phyloP scores from a whole-genome alignment of 2,797 vertebrate species.

The Coregonus sp. region DNA sequence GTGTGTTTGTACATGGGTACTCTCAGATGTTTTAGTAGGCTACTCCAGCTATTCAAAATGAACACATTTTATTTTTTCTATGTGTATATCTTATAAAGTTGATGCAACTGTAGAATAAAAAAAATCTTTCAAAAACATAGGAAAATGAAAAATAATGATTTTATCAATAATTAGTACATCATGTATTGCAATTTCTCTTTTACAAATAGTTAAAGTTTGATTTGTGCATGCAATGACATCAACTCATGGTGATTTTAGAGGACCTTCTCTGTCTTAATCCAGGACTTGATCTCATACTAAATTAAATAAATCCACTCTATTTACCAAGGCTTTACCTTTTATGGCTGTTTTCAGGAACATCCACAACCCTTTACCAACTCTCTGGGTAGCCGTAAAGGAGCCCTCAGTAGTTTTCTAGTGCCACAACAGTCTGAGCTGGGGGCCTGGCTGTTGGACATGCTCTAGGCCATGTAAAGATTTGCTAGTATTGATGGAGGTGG shows the following conservation, averaged over 20 bases:
- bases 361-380: not conserved
- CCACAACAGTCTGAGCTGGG: conserved; percentile 21
- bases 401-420: not conserved
- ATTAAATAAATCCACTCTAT: not conserved
- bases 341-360: not conserved
- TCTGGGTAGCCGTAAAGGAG: not conserved
- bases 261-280: not conserved
- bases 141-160: not conserved
- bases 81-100: not conserved
- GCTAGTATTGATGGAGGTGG: conserved; percentile 40
- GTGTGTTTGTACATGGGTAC: conserved; percentile 17
- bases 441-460: conserved; percentile 6
- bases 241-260: not conserved
- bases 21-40: conserved; percentile 18
- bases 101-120: not conserved
- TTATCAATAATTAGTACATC: not conserved
- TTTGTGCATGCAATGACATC: conserved; percentile 6
- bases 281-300: not conserved
- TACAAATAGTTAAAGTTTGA: not conserved
- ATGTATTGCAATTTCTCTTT: not conserved
- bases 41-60: conserved; percentile 9
- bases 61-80: not conserved
- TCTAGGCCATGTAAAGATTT: conserved; percentile 45
- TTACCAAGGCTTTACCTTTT: not conserved
- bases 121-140: not conserved